Evolutionary conservation across 2,797 vertebrate genomes (phyloP).

Genomic region (Gambusia yucatana): DNA sequence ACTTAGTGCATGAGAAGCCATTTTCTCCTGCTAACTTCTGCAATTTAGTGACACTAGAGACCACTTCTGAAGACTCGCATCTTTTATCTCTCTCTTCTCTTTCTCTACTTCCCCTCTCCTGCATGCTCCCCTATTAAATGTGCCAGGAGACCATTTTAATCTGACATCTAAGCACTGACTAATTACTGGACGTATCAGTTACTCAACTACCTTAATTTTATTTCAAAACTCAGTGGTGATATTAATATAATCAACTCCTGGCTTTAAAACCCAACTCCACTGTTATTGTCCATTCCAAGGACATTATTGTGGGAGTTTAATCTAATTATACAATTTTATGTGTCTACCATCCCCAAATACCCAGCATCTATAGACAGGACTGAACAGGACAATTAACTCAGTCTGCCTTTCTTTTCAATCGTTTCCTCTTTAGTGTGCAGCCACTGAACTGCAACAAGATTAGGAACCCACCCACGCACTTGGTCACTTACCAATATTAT

Average conservation of each 20-base stretch:
- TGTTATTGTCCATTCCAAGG: background rate
- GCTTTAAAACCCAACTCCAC: slow-evolving; percentile 3
- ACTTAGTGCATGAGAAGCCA: slow-evolving; percentile 6
- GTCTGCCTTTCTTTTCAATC: slow-evolving; percentile 22
- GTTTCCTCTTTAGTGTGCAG: slow-evolving; percentile 39
- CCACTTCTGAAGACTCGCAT: slow-evolving; percentile 27
- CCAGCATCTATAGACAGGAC: slow-evolving; percentile 12
- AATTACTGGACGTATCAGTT: slow-evolving; percentile 1
- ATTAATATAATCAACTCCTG: slow-evolving; percentile 9
- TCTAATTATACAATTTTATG: slow-evolving; percentile 15
- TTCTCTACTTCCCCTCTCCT: slow-evolving; percentile 1
- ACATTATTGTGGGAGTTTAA: background rate
- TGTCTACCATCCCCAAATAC: slow-evolving; percentile 7
- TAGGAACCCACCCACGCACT: slow-evolving; percentile 41
- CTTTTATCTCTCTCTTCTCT: slow-evolving; percentile 28
- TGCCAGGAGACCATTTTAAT: slow-evolving; percentile 8
- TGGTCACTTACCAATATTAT: slow-evolving; percentile 27
- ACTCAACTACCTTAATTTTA: slow-evolving; percentile 1
- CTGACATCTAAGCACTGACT: slow-evolving; percentile 10
- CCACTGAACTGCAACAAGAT: slow-evolving; percentile 62
- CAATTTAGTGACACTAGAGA: slow-evolving; percentile 34
- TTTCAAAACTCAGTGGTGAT: background rate
- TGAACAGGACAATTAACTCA: slow-evolving; percentile 19
- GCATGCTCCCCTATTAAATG: slow-evolving; percentile 17
- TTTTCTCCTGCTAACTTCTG: slow-evolving; percentile 9